Base-by-base conservation (phyloP, 2,888 invertebrate genomes). In the Tenthredo notha region DNA sequence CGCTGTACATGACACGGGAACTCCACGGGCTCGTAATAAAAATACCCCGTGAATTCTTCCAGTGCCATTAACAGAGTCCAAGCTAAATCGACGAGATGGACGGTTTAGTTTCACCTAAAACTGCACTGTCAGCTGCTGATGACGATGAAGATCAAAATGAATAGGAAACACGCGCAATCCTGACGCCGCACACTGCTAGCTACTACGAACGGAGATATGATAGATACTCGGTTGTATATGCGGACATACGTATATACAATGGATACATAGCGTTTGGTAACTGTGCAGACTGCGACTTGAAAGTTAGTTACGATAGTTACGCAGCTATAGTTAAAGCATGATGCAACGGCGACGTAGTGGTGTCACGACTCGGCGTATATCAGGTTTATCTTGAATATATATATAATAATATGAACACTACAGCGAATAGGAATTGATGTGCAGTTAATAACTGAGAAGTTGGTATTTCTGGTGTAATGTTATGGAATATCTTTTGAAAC, bases 41-140 rank as follows among this genome's bases (percentile, higher is more conserved):
- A 94, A 92, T 93, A 95, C 96, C 96, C 96, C 96, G 96, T 96
- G 96, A 96, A 96, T 96, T 96, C 96, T 96, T 96, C 96, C 96
- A 96, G 96, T 96, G 96, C 96, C 96, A 96, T 96, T 96, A 95
- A 96, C 96, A 96, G 96, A 93, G 90, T 91, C 91, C 91, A 91
- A 92, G 91, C 92, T 90, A 18, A 33, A 33, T 67, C 67, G 67
- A 33, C 10, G 67, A 67, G 12, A 67, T 29, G 15, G 15, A 67
- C 12, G 29, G 18, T 33, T 67, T 67, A 18, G 67, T 33, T 67
- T 29, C 67, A 67, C 67, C 67, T 33, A 29, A 67, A 67, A 67
- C 67, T 67, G 29, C 67, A 67, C 67, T 67, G 67, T 67, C 67
- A 67, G 67, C 67, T 18, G 67, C 67, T 18, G 67, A 33, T 33